A percentile compares a stretch with the other conserved stretches of the same genome.
Conservation (phyloP, 2,113 vertebrate species). For the Phaethornis superciliosus region DNA sequence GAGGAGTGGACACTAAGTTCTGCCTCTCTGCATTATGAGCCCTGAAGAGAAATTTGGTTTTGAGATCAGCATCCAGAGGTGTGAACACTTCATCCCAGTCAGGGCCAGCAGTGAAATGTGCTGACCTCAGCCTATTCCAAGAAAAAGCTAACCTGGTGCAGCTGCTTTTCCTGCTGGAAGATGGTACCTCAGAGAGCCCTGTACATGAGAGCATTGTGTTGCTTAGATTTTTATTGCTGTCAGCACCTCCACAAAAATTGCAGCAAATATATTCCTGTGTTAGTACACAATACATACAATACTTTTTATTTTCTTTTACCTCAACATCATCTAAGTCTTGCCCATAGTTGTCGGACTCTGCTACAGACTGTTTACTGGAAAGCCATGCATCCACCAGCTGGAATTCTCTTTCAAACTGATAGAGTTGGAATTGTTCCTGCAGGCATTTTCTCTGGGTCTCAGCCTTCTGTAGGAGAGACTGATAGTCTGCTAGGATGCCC, state of each 20-base stretch:
- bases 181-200: not conserved
- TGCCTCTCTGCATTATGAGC: not conserved
- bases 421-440: constrained; percentile 81
- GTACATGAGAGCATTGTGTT: not conserved
- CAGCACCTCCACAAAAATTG: not conserved
- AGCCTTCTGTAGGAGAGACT: constrained; percentile 71
- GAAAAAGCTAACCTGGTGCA: not conserved
- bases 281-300: not conserved
- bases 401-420: constrained; percentile 83
- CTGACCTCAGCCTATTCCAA: not conserved
- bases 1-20: not conserved
- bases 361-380: constrained; percentile 73
- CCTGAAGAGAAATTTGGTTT: not conserved
- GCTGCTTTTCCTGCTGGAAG: not conserved
- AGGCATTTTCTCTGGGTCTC: constrained; percentile 68
- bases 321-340: constrained; percentile 87
- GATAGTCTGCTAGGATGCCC: constrained; percentile 65
- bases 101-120: not conserved
- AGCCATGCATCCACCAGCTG: constrained; percentile 85
- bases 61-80: not conserved
- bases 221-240: not conserved
- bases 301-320: constrained; percentile 68
- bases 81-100: not conserved
- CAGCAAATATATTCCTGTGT: not conserved
- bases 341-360: constrained; percentile 83